phyloP scores from a whole-genome alignment of 92 coral and sea anemone species.

The Pocillopora grandis region DNA sequence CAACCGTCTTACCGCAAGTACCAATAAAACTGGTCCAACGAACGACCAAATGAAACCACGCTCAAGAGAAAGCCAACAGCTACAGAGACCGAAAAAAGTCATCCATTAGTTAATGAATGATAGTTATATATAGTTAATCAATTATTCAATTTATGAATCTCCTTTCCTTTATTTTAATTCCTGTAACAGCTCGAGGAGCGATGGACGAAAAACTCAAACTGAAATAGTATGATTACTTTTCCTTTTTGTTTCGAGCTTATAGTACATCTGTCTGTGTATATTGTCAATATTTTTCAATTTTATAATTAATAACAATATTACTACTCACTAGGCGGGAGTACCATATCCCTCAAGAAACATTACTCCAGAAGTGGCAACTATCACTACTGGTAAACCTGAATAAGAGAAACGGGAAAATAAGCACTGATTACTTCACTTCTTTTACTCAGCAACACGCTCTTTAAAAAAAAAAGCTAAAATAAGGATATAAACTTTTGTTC shows the following conservation, averaged over 20 bases:
- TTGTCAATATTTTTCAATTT: neutral
- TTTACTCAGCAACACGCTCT: no score
- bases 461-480: neutral
- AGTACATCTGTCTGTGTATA: neutral
- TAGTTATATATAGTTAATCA: no score
- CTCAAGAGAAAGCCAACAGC: slow-evolving; percentile 95
- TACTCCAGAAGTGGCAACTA: slow-evolving; percentile 72
- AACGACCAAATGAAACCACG: slow-evolving; percentile 96
- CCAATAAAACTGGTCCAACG: slow-evolving; percentile 91
- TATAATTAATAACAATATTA: neutral
- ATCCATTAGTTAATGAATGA: neutral
- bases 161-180: no score
- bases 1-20: slow-evolving; percentile 77
- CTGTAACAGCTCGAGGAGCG: no score
- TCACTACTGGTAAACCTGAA: slow-evolving; percentile 67
- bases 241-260: no score
- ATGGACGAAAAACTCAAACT: no score
- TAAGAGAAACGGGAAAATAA: neutral
- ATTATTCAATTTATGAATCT: no score
- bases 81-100: slow-evolving; percentile 5
- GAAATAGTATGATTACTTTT: no score
- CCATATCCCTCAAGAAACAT: slow-evolving; percentile 78
- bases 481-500: slow-evolving; percentile 9
- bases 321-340: slow-evolving; percentile 69
- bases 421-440: neutral